A percentile compares a stretch with the other conserved stretches of the same genome.
phyloP scores from a whole-genome alignment of 2,888 invertebrate genomes.

The Sycophila texana region DNA sequence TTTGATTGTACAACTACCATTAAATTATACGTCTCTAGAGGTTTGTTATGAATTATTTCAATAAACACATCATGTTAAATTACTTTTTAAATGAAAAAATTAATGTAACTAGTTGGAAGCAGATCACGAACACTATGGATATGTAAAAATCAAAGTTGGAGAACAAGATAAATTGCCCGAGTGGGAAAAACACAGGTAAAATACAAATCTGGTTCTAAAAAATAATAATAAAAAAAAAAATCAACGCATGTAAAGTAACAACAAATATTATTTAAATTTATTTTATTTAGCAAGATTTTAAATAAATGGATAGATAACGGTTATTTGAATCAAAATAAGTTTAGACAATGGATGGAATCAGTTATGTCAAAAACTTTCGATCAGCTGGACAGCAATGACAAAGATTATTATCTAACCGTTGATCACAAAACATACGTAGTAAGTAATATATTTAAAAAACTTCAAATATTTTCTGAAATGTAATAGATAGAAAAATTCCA shows the following conservation, averaged over 20 bases:
- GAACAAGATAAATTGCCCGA: constrained; percentile 39
- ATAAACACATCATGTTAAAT: no score
- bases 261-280: background rate
- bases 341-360: constrained; percentile 78
- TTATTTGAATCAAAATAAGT: constrained; percentile 76
- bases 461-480: background rate
- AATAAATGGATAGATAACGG: constrained; percentile 76
- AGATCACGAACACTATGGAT: constrained; percentile 51
- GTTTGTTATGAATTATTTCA: constrained; percentile 55
- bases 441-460: constrained; percentile 1
- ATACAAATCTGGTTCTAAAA: background rate
- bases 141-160: constrained; percentile 58
- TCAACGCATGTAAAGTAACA: background rate
- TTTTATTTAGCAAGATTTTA: constrained; percentile 68
- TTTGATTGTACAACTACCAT: constrained; percentile 78
- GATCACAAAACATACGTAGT: constrained; percentile 19
- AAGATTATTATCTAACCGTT: constrained; percentile 24
- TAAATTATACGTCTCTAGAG: constrained; percentile 73
- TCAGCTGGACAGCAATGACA: constrained; percentile 34
- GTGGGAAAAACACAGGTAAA: constrained; percentile 58
- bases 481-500: no score
- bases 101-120: constrained; percentile 7
- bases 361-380: constrained; percentile 75
- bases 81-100: constrained; percentile 19
- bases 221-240: constrained; percentile 20